Percentiles rank a stretch among this genome's conserved stretches.
Evolutionary conservation across 2,113 vertebrate genomes (phyloP).

Genomic region (Rhynchopsitta pachyrhyncha): DNA sequence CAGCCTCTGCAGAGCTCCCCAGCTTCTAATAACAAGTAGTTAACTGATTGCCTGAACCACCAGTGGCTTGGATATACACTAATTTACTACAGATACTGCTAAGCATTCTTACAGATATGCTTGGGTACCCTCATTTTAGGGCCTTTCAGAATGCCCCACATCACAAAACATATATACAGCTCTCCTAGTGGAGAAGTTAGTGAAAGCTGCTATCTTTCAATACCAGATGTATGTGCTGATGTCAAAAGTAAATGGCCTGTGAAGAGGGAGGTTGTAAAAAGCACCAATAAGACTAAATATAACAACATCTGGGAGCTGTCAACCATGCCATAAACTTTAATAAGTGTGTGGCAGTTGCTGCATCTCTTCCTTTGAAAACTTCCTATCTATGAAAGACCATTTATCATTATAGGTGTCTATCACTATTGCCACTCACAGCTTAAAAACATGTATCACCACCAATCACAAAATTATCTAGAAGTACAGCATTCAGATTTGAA

Average conservation of each 20-base stretch:
- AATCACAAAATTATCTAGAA: neutral
- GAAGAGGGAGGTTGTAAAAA: neutral
- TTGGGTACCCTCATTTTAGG: neutral
- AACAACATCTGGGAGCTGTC: neutral
- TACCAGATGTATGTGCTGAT: neutral
- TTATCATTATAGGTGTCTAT: neutral
- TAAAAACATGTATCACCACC: neutral
- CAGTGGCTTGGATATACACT: neutral
- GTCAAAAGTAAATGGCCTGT: neutral
- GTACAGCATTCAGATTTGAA: neutral
- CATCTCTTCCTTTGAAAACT: neutral
- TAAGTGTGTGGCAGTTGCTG: neutral
- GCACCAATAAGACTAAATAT: neutral
- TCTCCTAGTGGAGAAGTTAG: neutral
- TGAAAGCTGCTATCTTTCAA: neutral
- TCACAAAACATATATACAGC: neutral
- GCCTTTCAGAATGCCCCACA: rapidly evolving
- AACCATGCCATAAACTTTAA: neutral
- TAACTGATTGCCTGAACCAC: neutral
- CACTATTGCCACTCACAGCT: neutral
- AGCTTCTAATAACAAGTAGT: neutral
- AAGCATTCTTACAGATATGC: neutral
- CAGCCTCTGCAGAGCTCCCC: neutral
- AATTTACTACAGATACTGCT: neutral
- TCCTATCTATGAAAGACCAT: neutral